phyloP scores from a whole-genome alignment of 2,113 vertebrate genomes.

The Pseudopipra pipra region DNA sequence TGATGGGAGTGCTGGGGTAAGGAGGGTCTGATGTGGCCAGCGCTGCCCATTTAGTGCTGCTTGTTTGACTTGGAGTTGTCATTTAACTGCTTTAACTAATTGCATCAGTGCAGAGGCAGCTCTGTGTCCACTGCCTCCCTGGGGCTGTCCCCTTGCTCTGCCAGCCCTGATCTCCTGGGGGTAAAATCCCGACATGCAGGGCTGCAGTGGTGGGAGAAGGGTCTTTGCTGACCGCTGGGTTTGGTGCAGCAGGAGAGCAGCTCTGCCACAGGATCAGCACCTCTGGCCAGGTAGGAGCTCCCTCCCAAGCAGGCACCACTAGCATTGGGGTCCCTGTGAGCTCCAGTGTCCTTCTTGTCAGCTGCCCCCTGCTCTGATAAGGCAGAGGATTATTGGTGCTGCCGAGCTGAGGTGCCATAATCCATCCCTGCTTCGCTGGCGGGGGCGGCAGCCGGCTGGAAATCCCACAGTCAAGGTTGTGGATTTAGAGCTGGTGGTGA shows the following conservation, averaged over 20 bases:
- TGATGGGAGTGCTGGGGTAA: accelerated
- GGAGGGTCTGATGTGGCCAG: accelerated
- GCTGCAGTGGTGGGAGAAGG: background rate
- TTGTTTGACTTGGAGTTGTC: background rate
- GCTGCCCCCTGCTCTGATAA: background rate
- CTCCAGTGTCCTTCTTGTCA: background rate
- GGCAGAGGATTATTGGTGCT: background rate
- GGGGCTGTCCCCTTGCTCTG: conserved; percentile 1
- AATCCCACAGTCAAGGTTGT: background rate
- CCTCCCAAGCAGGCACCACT: background rate
- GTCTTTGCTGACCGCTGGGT: background rate
- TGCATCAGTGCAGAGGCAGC: background rate
- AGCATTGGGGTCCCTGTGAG: accelerated
- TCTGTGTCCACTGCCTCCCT: background rate
- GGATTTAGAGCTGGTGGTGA: conserved; percentile 1
- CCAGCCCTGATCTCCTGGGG: background rate
- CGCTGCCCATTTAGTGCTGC: accelerated
- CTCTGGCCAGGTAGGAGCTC: background rate
- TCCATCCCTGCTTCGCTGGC: background rate
- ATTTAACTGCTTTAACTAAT: background rate
- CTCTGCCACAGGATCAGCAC: background rate
- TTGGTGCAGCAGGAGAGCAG: background rate
- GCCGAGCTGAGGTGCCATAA: background rate
- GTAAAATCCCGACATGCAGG: accelerated
- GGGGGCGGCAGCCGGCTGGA: background rate